These are phyloP conservation scores for Alligator mississippiensis DNA, from an alignment of 2,113 vertebrate genomes.

Conservation along the genomic window DNA sequence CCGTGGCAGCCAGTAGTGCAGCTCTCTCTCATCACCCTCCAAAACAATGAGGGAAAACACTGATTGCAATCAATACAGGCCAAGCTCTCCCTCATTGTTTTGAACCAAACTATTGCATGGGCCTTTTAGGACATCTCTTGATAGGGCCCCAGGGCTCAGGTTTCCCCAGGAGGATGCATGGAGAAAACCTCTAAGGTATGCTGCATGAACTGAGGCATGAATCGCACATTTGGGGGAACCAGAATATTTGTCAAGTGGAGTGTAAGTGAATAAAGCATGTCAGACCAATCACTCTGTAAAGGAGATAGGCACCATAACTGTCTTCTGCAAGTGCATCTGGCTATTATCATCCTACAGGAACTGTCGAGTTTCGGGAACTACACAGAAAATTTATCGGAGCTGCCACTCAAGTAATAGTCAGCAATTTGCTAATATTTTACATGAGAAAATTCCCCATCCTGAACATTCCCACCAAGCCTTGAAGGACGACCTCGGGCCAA, in stretches of 20 bases:
- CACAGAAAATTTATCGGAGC: conserved; percentile 49
- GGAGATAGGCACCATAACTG: conserved; percentile 23
- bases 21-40: background rate
- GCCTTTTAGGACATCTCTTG: background rate
- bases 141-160: background rate
- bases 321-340: conserved; percentile 37
- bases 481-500: background rate
- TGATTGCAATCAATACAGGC: no score
- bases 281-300: conserved; percentile 30
- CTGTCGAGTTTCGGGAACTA: conserved; percentile 49
- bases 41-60: background rate
- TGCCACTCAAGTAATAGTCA: conserved; percentile 19
- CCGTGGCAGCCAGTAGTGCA: background rate
- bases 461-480: background rate
- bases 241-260: conserved; percentile 46
- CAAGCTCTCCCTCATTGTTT: no score
- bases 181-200: conserved; percentile 28
- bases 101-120: accelerated
- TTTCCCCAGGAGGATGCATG: conserved; percentile 18
- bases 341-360: conserved; percentile 61
- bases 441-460: background rate
- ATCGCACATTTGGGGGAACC: conserved; percentile 40
- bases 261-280: conserved; percentile 46
- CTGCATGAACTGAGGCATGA: conserved; percentile 26
- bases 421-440: conserved; percentile 42